Percentiles rank a stretch among this genome's conserved stretches.
These are phyloP conservation scores for Eutolmus rufibarbis DNA, from an alignment of 2,888 invertebrate genomes.

Conservation along the genomic window DNA sequence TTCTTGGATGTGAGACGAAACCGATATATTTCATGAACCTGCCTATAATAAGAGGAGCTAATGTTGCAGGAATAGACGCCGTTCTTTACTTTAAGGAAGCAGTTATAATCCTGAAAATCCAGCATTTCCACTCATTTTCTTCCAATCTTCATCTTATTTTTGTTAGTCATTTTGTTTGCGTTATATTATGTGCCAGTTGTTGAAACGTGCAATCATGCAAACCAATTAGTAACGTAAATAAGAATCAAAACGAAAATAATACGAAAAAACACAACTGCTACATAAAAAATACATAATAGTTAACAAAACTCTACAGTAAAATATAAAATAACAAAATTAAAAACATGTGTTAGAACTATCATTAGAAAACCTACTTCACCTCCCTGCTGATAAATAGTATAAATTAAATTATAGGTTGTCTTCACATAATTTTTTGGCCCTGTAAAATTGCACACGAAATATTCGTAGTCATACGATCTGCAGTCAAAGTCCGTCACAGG, in stretches of 20 bases:
- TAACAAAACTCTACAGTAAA: not conserved
- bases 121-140: not conserved
- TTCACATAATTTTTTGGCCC: slow-evolving; percentile 66
- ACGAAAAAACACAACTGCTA: not conserved
- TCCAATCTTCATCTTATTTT: not conserved
- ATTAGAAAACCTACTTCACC: not conserved
- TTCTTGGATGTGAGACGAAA: slow-evolving; percentile 71
- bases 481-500: slow-evolving; percentile 76
- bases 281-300: not conserved
- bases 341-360: not conserved
- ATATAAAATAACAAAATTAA: not conserved
- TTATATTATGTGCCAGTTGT: not conserved
- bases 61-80: slow-evolving; percentile 41
- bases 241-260: not conserved
- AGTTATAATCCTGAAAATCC: slow-evolving; percentile 59
- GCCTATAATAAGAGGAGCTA: slow-evolving; percentile 62
- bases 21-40: slow-evolving; percentile 64
- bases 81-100: slow-evolving; percentile 56
- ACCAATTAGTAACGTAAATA: not conserved
- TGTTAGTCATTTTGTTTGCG: not conserved
- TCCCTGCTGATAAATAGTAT: slow-evolving; percentile 50
- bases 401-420: slow-evolving; percentile 67
- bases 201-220: not conserved
- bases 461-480: slow-evolving; percentile 75
- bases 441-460: slow-evolving; percentile 78